Conservation (phyloP, 1,140 invertebrate genomes). For the Rhopalosiphum maidis region DNA sequence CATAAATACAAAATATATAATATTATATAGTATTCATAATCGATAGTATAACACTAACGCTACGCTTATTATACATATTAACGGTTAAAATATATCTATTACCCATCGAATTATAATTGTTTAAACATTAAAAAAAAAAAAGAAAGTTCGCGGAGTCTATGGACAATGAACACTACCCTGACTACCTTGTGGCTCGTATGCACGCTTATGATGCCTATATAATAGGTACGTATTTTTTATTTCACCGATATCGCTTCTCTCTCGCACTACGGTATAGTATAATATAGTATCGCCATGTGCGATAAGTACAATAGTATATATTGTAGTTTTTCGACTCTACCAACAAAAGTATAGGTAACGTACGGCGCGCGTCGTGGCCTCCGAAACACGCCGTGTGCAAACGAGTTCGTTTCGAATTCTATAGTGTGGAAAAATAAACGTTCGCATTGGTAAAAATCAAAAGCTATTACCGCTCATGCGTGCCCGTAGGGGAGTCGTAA, state of each 20-base stretch:
- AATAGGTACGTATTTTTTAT: background rate
- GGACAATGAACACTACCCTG: too few species aligned
- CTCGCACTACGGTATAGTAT: background rate
- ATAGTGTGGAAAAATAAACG: constrained; percentile 35
- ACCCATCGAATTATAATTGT: background rate
- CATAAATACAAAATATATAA: background rate
- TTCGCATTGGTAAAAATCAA: constrained; percentile 33
- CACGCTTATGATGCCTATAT: too few species aligned
- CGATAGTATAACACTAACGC: background rate
- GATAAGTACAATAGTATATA: background rate
- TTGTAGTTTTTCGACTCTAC: background rate
- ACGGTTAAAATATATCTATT: background rate
- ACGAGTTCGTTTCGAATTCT: constrained; percentile 25
- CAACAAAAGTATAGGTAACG: background rate
- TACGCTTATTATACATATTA: background rate
- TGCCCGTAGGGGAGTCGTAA: constrained; percentile 1
- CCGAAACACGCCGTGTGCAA: background rate
- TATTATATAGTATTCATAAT: background rate
- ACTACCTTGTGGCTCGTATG: background rate
- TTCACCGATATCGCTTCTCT: background rate
- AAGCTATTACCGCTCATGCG: constrained; percentile 35
- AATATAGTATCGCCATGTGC: background rate
- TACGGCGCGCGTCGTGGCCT: background rate
- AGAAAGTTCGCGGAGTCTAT: background rate
- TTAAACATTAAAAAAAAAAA: background rate